phyloP scores from a whole-genome alignment of 2,113 vertebrate genomes.

The Pollimyrus isidori region DNA sequence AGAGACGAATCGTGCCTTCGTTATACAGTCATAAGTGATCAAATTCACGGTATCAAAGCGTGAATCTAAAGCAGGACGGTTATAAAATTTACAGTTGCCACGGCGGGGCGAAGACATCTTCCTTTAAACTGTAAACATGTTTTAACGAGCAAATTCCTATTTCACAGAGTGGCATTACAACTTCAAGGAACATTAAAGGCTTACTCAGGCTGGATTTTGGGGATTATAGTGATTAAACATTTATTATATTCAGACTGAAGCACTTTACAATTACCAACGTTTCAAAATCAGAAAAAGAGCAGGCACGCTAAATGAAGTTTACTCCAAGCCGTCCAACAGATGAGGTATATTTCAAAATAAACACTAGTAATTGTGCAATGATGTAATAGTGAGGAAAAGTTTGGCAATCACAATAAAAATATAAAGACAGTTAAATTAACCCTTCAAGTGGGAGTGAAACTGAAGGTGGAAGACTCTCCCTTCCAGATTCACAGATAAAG shows the following conservation, averaged over 20 bases:
- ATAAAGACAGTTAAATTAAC: not conserved
- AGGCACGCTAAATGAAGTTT: not conserved
- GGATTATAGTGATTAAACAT: not conserved
- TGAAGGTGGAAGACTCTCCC: not conserved
- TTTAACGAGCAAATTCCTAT: not conserved
- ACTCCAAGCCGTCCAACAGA: not conserved
- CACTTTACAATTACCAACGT: not conserved
- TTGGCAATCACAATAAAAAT: not conserved
- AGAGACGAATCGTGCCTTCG: conserved; percentile 7
- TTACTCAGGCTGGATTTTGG: not conserved
- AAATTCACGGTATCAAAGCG: not conserved
- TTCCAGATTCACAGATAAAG: not conserved
- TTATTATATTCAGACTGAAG: not conserved
- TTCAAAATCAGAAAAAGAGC: not conserved
- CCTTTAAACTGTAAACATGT: not conserved
- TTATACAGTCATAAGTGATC: not conserved
- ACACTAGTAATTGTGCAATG: not conserved
- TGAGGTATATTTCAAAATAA: not conserved
- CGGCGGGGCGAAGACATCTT: not conserved
- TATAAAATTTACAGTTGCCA: not conserved
- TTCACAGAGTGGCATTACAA: not conserved
- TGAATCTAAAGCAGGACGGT: conserved; percentile 21
- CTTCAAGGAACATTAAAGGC: not conserved
- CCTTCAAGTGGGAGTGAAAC: not conserved
- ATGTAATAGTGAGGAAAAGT: not conserved